Evolutionary conservation across 2,113 vertebrate species (phyloP), one percentile per base, ranked within the genome.

Genomic region (Solenodon paradoxus): DNA sequence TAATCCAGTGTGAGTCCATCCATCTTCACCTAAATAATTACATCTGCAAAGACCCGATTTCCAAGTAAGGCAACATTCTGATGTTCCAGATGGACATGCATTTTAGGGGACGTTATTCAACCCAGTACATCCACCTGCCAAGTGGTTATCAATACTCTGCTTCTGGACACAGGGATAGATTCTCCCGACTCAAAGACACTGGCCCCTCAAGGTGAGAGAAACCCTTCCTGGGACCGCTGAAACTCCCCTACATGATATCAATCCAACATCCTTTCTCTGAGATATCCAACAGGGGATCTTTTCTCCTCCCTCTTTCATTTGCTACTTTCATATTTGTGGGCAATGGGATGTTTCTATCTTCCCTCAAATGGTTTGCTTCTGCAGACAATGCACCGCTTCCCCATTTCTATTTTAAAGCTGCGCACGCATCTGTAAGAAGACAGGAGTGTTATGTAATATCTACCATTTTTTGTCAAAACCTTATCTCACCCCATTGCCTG

Each of bases 401-500:
- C 79, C 4, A 42, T 95, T 97, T 97, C 94, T 97, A 84, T 32
- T 95, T 97, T 98, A 94, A 51, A 97, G 94, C 93, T 95, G 74
- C 19, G 69, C 96, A 97, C 75, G 93, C 96, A 97, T 97, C 96
- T 97, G 95, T 96, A 97, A 97, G 95, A 93, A 84, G 95, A 94
- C 4, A 45, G 79, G 88, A 95, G 88, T 96, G 95, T 97, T 97
- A 97, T 97, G 96, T 96, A 98, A 97, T 97, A 94, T 84, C 96
- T 96, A 97, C 94, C 96, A 96, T 96, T 98, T n/a, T 97, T 96
- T 97, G 97, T 97, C 94, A 95, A 19, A 92, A 92, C 69, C 95
- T 97, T 96, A 97, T 97, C 95, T 98, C 96, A 98, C 96, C 96
- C 95, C 93, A 95, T 95, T 98, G 96, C 81, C 87, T 95, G 69